A percentile compares a stretch with the other conserved stretches of the same genome.
Conservation (phyloP, 2,888 invertebrate species). For the Hirudinaria manillensis region DNA sequence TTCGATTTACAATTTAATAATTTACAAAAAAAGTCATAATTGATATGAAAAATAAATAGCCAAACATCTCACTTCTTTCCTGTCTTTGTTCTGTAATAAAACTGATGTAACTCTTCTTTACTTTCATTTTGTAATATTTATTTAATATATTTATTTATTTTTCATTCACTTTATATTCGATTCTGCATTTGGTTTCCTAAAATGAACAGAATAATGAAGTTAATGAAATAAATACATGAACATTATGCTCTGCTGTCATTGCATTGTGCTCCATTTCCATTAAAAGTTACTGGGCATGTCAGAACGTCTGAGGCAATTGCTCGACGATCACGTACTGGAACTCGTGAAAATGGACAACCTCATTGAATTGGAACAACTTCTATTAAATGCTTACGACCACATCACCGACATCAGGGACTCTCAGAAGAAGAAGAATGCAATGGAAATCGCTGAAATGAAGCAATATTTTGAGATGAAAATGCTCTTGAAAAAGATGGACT, state of each 20-base stretch:
- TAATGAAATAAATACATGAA: no score
- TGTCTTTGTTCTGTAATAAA: no score
- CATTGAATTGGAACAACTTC: slow-evolving; percentile 43
- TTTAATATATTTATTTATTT: no score
- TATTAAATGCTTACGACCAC: slow-evolving; percentile 49
- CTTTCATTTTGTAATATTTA: no score
- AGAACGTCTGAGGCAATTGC: slow-evolving; percentile 37
- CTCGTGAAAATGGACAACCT: slow-evolving; percentile 39
- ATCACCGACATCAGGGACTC: slow-evolving; percentile 43
- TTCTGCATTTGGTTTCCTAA: no score
- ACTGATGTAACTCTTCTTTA: no score
- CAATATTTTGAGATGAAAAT: slow-evolving; percentile 45
- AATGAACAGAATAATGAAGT: no score
- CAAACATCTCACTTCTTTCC: no score
- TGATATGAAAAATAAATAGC: no score
- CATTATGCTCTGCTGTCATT: background rate
- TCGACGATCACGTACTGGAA: slow-evolving; percentile 42
- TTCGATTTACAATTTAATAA: no score
- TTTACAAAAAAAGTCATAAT: no score
- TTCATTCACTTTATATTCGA: no score
- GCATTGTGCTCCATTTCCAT: background rate
- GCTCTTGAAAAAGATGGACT: slow-evolving; percentile 44
- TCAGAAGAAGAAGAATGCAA: slow-evolving; percentile 40
- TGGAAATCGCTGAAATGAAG: slow-evolving; percentile 47
- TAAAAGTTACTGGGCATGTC: background rate